A percentile compares a stretch with the other conserved stretches of the same genome.
phyloP scores from a whole-genome alignment of 2,888 invertebrate species.

The Dichetophora obliterata region DNA sequence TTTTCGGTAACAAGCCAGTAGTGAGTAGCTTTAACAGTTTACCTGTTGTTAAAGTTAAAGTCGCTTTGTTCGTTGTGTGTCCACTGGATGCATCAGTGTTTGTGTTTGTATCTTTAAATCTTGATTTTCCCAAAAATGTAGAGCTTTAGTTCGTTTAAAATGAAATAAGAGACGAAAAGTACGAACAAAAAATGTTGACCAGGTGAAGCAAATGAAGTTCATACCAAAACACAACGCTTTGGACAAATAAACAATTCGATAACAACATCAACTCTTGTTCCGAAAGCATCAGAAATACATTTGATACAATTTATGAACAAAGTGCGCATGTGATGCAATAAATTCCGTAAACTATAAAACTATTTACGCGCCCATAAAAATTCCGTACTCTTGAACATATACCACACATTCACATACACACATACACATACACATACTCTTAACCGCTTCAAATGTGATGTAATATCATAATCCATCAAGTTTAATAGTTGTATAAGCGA shows the following conservation, averaged over 20 bases:
- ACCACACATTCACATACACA: not conserved
- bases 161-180: too few relatives aligned
- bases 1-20: not conserved
- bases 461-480: conserved; percentile 34
- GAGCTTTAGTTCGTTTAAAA: too few relatives aligned
- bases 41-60: not conserved
- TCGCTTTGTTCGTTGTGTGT: not conserved
- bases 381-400: not conserved
- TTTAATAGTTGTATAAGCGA: conserved; percentile 28
- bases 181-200: too few relatives aligned
- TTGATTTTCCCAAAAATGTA: too few relatives aligned
- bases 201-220: not conserved
- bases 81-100: not conserved
- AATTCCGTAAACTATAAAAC: conserved; percentile 12
- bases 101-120: too few relatives aligned
- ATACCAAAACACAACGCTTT: not conserved
- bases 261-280: too few relatives aligned
- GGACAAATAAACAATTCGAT: not conserved
- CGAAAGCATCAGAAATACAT: not conserved
- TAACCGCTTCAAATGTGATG: not conserved
- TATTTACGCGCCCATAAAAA: conserved; percentile 34
- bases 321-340: conserved; percentile 9
- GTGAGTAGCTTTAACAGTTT: not conserved
- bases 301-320: conserved; percentile 3
- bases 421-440: not conserved